Conservation (phyloP, 1,140 invertebrate genomes). For the Procambarus virginalis region DNA sequence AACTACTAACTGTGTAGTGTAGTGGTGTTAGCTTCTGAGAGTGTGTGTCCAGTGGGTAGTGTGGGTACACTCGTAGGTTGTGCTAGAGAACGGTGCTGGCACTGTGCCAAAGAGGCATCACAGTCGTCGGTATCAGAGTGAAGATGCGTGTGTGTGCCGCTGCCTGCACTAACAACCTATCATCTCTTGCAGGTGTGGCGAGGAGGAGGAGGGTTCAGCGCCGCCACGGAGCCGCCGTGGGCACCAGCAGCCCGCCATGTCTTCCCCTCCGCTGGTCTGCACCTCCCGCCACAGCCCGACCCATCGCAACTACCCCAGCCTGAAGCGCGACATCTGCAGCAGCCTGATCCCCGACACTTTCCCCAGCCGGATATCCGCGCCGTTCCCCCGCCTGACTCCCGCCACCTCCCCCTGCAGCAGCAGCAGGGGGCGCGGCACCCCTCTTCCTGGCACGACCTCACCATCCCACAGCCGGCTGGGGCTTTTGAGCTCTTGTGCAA, state of each 20-base stretch:
- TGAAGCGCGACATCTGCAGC: background rate
- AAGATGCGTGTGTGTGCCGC: too few species aligned
- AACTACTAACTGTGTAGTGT: too few species aligned
- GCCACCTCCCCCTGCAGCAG: background rate
- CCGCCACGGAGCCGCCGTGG: constrained; percentile 13
- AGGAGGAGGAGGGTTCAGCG: constrained; percentile 10
- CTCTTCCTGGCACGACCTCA: constrained; percentile 21
- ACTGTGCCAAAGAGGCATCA: too few species aligned
- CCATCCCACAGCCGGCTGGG: constrained; percentile 10
- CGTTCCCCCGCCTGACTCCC: background rate
- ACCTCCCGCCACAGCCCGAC: background rate
- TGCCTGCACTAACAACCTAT: background rate
- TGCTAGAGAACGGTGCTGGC: too few species aligned
- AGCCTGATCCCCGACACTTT: background rate
- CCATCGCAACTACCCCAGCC: background rate
- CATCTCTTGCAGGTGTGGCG: constrained; percentile 25
- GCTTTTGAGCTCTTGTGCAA: constrained; percentile 16
- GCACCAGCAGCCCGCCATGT: constrained; percentile 9
- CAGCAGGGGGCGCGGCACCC: constrained; percentile 4
- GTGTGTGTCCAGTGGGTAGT: too few species aligned
- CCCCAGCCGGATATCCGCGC: background rate
- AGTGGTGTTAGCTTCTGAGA: too few species aligned
- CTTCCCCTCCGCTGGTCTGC: background rate
- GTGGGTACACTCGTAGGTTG: too few species aligned
- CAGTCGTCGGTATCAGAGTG: too few species aligned